phyloP scores from a whole-genome alignment of 1,140 invertebrate species.

The Scaptodrosophila lebanonensis region DNA sequence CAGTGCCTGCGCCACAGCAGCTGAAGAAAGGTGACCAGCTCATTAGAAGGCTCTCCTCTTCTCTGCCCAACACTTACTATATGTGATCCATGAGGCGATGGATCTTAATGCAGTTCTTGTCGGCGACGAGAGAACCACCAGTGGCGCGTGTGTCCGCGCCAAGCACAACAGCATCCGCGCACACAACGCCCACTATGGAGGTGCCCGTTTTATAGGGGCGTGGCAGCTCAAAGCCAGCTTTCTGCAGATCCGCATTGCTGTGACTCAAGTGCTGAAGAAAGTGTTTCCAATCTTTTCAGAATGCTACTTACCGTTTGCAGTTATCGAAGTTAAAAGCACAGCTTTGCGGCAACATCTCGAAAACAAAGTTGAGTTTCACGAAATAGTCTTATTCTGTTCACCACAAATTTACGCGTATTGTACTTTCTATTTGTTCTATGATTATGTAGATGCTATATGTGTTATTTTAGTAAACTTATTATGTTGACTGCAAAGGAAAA shows the following conservation, averaged over 20 bases:
- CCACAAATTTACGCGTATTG: too few species aligned
- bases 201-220: conserved; percentile 96
- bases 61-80: conserved; percentile 85
- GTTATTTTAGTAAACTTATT: too few species aligned
- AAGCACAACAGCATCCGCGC: conserved; percentile 96
- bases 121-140: conserved; percentile 94
- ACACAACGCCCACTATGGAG: conserved; percentile 96
- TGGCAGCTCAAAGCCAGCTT: conserved; percentile 88
- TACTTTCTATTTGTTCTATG: too few species aligned
- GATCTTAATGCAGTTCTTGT: conserved; percentile 98
- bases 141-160: conserved; percentile 99
- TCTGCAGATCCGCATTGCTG: conserved; percentile 89
- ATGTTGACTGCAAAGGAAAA: too few species aligned
- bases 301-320: conserved; percentile 83
- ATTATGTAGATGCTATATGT: too few species aligned
- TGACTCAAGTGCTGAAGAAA: conserved; percentile 21
- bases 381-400: too few species aligned
- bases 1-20: conserved; percentile 97
- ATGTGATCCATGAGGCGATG: conserved; percentile 96
- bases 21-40: conserved; percentile 61
- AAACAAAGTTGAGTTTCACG: too few species aligned
- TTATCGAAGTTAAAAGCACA: conserved; percentile 90
- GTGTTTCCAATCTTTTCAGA: not conserved
- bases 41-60: not conserved
- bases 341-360: too few species aligned